Evolutionary conservation across 2,888 invertebrate species (phyloP).

Genomic region (Drosophila incognita): DNA sequence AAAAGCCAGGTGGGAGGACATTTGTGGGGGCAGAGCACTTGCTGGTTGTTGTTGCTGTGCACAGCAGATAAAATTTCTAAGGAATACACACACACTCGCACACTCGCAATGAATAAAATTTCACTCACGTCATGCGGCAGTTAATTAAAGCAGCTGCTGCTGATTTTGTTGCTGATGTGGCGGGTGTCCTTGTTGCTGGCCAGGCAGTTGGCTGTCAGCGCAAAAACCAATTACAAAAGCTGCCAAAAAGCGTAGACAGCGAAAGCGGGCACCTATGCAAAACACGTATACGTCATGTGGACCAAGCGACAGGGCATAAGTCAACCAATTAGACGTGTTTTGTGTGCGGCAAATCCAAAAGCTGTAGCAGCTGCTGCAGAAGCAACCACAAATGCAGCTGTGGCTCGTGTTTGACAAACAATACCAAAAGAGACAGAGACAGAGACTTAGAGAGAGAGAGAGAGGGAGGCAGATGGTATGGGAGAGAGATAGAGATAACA

Average conservation of each 20-base stretch:
- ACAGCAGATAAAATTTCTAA: conserved; percentile 26
- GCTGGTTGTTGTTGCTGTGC: background rate
- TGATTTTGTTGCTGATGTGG: conserved; percentile 8
- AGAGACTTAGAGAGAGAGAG: background rate
- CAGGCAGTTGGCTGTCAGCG: conserved; percentile 38
- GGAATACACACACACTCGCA: conserved; percentile 8
- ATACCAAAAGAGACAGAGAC: conserved; percentile 12
- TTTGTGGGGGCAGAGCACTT: background rate
- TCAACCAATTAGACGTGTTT: conserved; percentile 72
- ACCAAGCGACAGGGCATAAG: conserved; percentile 52
- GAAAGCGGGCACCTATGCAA: conserved; percentile 54
- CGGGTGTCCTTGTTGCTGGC: conserved; percentile 19
- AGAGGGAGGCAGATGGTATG: background rate
- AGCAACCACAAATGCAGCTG: conserved; percentile 35
- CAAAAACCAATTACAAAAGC: conserved; percentile 69
- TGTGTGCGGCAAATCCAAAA: conserved; percentile 20
- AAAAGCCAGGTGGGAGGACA: background rate
- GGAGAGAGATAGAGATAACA: conserved; percentile 1
- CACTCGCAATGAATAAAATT: conserved; percentile 26
- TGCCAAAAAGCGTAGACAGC: conserved; percentile 61
- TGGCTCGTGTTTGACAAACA: conserved; percentile 33
- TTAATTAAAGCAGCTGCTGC: conserved; percentile 60
- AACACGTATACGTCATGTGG: conserved; percentile 73
- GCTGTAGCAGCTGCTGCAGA: background rate
- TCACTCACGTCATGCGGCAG: conserved; percentile 21